Base-by-base conservation (phyloP, 2,888 invertebrate genomes). In the Congeria kusceri region DNA sequence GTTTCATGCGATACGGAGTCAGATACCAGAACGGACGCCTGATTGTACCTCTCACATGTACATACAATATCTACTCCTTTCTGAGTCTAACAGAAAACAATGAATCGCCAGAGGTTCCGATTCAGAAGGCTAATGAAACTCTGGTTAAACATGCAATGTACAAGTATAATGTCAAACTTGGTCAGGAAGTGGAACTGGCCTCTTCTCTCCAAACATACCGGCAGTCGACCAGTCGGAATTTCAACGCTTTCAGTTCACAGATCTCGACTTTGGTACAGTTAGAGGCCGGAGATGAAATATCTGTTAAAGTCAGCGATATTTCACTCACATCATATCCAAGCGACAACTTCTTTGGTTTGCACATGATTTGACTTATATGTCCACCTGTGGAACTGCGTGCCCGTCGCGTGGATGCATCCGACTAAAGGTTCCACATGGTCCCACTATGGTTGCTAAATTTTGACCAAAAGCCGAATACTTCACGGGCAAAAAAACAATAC, bases 281-380 rank as follows among this genome's bases (percentile, higher is more conserved):
- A 47, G 49, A 63, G 13, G 71, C 77, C n/a, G 71, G 71, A 7
- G 77, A 77, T 32, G 77, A 77, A 57, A 15, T 77, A 5, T 66
- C 62, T 11, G 57, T 77, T 0, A 71, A 77, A 57, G 62, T 71
- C 9, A 71, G 63, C 58, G 66, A 77, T 32, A 28, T 63, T 11
- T 29, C 71, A 3, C 57, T 61, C 7, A 27, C 71, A 13, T 29
- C 18, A n/a, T 46, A 77, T 29, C 39, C 67, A 4, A 9, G 32
- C 15, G 57, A 66, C 27, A 77, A 77, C 20, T 71, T 44, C 29
- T 71, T 77, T 44, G 77, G 71, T 46, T 25, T 77, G 27, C 63
- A 70, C 47, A 49, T 77, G 25, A 62, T 77, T 39, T 39, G 39
- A 39, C 39, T 39, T 13, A 15, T 39, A 13, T 11, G 9, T 15